Evolutionary conservation across 2,113 vertebrate genomes (phyloP).

Genomic region (Tonatia bakeri): DNA sequence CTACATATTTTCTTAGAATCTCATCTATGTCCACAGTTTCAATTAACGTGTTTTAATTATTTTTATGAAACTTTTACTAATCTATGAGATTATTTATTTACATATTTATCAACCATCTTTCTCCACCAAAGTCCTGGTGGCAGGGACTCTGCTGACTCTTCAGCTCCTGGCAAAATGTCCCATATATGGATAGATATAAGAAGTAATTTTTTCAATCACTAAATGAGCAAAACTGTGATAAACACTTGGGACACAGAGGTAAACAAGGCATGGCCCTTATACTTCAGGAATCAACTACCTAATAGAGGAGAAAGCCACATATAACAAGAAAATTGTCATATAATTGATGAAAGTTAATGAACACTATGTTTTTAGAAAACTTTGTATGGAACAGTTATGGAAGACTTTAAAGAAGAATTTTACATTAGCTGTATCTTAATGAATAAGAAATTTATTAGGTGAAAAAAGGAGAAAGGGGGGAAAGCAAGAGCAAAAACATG

Average conservation of each 20-base stretch:
- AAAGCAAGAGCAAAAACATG: not conserved
- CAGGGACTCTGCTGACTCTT: not conserved
- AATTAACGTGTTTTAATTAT: not conserved
- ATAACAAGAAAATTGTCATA: not conserved
- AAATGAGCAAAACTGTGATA: not conserved
- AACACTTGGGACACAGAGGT: not conserved
- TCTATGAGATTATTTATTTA: not conserved
- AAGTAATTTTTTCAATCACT: not conserved
- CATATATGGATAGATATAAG: not conserved
- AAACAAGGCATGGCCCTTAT: not conserved
- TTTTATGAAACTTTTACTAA: not conserved
- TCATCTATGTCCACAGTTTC: not conserved
- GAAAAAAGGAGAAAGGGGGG: not conserved
- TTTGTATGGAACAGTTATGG: not conserved
- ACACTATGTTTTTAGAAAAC: not conserved
- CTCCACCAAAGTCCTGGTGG: not conserved
- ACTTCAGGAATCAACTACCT: not conserved
- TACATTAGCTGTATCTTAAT: not conserved
- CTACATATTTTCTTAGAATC: not conserved
- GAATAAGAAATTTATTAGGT: not conserved
- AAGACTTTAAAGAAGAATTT: not conserved
- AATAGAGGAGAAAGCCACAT: not conserved
- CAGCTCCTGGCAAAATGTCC: not conserved
- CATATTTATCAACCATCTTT: not conserved
- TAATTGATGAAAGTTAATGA: not conserved